Percentiles rank a stretch among this genome's conserved stretches.
Evolutionary conservation across 1,140 invertebrate genomes (phyloP).

Genomic region (Drosophila bocki): DNA sequence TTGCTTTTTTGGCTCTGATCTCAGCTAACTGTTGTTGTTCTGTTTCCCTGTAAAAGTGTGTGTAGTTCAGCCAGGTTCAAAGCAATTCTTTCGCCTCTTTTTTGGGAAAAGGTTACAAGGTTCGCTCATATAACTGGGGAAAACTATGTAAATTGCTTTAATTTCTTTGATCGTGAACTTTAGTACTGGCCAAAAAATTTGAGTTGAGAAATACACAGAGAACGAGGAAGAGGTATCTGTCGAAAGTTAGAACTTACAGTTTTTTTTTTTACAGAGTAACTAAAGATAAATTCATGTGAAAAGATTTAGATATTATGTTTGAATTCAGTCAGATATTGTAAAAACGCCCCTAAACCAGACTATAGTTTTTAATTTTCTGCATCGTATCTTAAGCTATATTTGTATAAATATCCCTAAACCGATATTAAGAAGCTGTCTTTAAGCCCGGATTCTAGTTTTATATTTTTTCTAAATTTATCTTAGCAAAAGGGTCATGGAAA

Average conservation of each 20-base stretch:
- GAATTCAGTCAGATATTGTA: too few species aligned
- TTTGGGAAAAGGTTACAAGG: constrained; percentile 41
- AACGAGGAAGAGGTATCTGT: neutral
- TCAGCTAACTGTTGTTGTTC: constrained; percentile 64
- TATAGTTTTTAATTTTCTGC: too few species aligned
- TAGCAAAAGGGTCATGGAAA: neutral
- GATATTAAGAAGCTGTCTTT: neutral
- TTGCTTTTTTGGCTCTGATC: constrained; percentile 49
- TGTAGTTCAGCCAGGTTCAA: constrained; percentile 78
- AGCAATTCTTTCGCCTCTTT: constrained; percentile 44
- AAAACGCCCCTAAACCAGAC: too few species aligned
- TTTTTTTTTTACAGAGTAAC: neutral
- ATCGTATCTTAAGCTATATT: too few species aligned
- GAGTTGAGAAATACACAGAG: neutral
- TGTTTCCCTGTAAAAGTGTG: constrained; percentile 10
- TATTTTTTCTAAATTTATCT: neutral
- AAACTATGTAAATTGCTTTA: constrained; percentile 42
- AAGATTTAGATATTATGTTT: too few species aligned
- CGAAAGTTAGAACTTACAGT: neutral
- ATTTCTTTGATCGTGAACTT: constrained; percentile 50
- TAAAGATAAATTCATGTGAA: neutral
- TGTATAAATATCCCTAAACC: too few species aligned
- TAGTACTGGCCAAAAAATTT: constrained; percentile 11
- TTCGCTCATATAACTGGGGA: constrained; percentile 34
- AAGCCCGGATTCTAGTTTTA: neutral